Base-by-base conservation (phyloP, 1,140 invertebrate genomes). In the Orius laevigatus region DNA sequence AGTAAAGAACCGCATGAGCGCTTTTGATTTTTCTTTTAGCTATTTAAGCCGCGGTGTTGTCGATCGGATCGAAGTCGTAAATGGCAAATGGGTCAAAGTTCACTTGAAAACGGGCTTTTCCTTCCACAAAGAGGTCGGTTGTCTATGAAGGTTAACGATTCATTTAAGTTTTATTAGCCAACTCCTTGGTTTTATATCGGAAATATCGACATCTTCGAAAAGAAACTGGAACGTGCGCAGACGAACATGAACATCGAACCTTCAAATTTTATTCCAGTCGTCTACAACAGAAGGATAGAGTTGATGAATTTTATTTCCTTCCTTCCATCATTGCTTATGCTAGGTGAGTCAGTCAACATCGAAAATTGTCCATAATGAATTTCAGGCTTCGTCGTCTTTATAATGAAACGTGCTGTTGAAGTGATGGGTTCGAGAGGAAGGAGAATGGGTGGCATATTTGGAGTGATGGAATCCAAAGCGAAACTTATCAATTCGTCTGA, bases 51-150 rank as follows among this genome's bases (percentile, higher is more conserved):
- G 81, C 64, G 86, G 88, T 49, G 63, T 78, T 16, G 91, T 98
- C n/a, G 90, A 96, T 56, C 89, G 89, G 67, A 68, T 98, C 54
- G 94, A 97, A 78, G 94, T 98, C 48, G 83, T 98, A 6, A 97
- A 98, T 69, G 98, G 98, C 65, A 94, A 95, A 69, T 98, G 91
- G 91, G 94, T 98, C 0, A 70, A 89, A 58, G 81, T 98, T 2
- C 76, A 74, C 58, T 66, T 94, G 41, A 61, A 75, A 50, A 74
- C 85, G 38, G 88, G 84, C 5, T 74, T 76, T 61, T 66, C 73
- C 40, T 65, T 79, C 42, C 78, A 86, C 59, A 71, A 70, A 51
- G 64, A 63, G 35, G 76, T 78, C 65, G 68, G 70, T 66, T 44
- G 44, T 15, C 4, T 51, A 14, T 5, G 9, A 35, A 11, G 25